Evolutionary conservation across 1,140 invertebrate species (phyloP).

Genomic region (Lepidurus arcticus): DNA sequence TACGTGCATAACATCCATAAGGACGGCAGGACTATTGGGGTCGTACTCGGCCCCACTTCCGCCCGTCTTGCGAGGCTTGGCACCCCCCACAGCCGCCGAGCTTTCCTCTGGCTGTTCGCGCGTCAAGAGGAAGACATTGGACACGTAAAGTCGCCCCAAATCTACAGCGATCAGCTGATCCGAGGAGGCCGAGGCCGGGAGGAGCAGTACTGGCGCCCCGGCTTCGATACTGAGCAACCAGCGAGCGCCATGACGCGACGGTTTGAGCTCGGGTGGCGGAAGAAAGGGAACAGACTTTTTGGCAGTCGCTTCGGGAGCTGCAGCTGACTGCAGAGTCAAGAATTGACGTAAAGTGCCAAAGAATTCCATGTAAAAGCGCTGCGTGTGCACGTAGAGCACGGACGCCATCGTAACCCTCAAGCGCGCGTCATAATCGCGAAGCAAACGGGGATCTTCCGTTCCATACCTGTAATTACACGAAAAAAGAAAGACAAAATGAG

Average conservation of each 20-base stretch:
- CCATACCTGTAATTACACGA: conserved; percentile 44
- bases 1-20: conserved; percentile 71
- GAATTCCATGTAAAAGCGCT: conserved; percentile 82
- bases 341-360: conserved; percentile 82
- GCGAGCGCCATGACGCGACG: conserved; percentile 45
- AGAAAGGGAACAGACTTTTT: conserved; percentile 21
- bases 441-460: conserved; percentile 45
- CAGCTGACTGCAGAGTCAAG: conserved; percentile 60
- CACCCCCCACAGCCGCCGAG: background rate
- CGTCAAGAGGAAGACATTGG: conserved; percentile 59
- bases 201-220: conserved; percentile 74
- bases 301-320: background rate
- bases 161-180: conserved; percentile 72
- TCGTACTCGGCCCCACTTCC: background rate
- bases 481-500: conserved; percentile 37
- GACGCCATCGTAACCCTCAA: conserved; percentile 67
- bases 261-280: conserved; percentile 33
- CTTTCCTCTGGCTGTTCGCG: conserved; percentile 44
- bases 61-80: background rate
- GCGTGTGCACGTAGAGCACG: conserved; percentile 89
- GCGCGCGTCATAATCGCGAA: conserved; percentile 64
- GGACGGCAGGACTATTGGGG: conserved; percentile 32
- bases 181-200: conserved; percentile 77
- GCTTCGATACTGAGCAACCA: conserved; percentile 64
- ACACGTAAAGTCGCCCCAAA: conserved; percentile 70